Evolutionary conservation across 1,140 invertebrate genomes (phyloP), one percentile per base, ranked within the genome.

Genomic region (Achroia grisella): DNA sequence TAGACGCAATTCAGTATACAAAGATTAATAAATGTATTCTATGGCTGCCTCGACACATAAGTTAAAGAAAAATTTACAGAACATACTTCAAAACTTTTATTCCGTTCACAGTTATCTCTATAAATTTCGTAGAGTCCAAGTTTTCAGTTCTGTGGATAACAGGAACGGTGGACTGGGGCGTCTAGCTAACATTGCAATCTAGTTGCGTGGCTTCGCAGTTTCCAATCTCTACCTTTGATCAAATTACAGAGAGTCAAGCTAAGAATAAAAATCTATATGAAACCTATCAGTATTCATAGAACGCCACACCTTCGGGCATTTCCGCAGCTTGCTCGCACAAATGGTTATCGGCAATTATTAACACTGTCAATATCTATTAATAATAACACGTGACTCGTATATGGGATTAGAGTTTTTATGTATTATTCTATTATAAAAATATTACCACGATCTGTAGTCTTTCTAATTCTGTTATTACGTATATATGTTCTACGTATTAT

Each of bases 261-360:
- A 23, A 23, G 17, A 23, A 23, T 23, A 23, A 23, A 23, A 23
- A 23, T 23, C 17, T 23, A 23, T 23, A 23, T 23, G 17, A 23
- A 23, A 23, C 17, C 17, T 23, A 34, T 59, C 55, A 49, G 56
- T 52, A 59, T 59, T 59, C 56, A 59, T 48, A 37, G 42, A 33
- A 39, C 12, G 31, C 15, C 9, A 33, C 27, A 30, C 48, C 52
- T 54, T 48, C 33, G 37, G 56, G 56, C 43, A 37, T 43, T 51
- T 55, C 43, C 29, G 36, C 32, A 49, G 46, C n/a, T 45, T 50
- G 48, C 36, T 29, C 33, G 17, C 6, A 23, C 17, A 23, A 23
- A 23, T 23, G 35, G 35, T 37, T 15, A 44, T 44, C 33, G 33
- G 17, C 33, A 44, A 36, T 44, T 37, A 47, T 29, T 28, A 40